These are phyloP conservation scores for Amphipoea lucens DNA, from an alignment of 2,888 invertebrate genomes.

Conservation along the genomic window DNA sequence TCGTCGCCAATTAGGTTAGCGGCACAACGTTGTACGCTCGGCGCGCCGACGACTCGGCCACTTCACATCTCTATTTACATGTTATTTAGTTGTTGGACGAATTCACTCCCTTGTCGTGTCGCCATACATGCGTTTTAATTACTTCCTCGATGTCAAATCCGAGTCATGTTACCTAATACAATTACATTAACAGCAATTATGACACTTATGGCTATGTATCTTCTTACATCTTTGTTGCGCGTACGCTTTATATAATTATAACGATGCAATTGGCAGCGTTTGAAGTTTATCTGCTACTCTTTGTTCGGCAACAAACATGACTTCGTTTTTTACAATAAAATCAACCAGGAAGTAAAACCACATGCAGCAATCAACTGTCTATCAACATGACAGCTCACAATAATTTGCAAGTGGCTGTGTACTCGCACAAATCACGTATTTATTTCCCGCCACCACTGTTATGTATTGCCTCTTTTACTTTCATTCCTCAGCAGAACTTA, in stretches of 20 bases:
- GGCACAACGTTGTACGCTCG: slow-evolving; percentile 75
- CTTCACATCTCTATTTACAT: slow-evolving; percentile 70
- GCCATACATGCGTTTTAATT: slow-evolving; percentile 40
- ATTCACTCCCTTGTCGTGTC: slow-evolving; percentile 35
- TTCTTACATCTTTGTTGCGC: slow-evolving; percentile 14
- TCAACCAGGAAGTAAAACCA: not conserved
- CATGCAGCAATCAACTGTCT: slow-evolving; percentile 5
- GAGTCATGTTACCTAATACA: slow-evolving; percentile 37
- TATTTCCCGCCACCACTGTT: no score
- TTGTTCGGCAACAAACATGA: not conserved
- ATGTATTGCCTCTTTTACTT: not conserved
- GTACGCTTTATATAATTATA: slow-evolving; percentile 40
- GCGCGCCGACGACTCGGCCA: slow-evolving; percentile 59
- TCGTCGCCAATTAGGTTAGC: slow-evolving; percentile 88
- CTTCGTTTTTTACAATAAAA: not conserved
- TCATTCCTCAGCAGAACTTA: not conserved
- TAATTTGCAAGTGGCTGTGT: not conserved
- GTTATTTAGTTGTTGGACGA: slow-evolving; percentile 57
- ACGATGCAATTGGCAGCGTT: slow-evolving; percentile 18
- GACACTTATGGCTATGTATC: slow-evolving; percentile 16
- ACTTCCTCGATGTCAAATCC: slow-evolving; percentile 49
- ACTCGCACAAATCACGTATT: not conserved
- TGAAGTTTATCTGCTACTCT: slow-evolving; percentile 2
- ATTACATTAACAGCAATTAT: slow-evolving; percentile 45
- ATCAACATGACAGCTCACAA: slow-evolving; percentile 10